Conservation (phyloP, 2,888 invertebrate genomes). For the Tortricodes alternella region DNA sequence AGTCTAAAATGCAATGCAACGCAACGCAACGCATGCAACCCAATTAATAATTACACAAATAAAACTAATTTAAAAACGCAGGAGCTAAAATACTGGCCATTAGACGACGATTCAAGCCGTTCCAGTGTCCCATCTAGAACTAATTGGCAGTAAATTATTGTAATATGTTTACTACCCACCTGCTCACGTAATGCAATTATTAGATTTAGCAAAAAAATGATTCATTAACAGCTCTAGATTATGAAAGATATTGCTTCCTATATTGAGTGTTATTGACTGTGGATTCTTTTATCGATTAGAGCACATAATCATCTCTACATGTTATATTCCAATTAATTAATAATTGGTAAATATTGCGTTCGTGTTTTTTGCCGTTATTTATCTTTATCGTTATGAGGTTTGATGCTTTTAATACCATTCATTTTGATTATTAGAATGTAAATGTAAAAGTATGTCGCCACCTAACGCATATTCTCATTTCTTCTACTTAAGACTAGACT, state of each 20-base stretch:
- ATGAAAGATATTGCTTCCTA: not conserved
- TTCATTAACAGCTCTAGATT: not conserved
- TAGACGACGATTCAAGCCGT: slow-evolving; percentile 21
- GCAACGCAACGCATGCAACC: too few relatives aligned
- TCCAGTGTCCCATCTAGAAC: slow-evolving; percentile 10
- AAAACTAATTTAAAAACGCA: slow-evolving; percentile 20
- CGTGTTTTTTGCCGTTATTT: too few relatives aligned
- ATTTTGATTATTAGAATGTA: too few relatives aligned
- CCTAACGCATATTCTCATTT: too few relatives aligned
- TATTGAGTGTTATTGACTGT: not conserved
- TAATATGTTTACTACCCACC: slow-evolving; percentile 23
- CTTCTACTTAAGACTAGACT: too few relatives aligned
- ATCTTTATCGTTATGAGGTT: too few relatives aligned
- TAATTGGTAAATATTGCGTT: too few relatives aligned
- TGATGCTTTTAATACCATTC: too few relatives aligned
- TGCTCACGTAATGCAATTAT: slow-evolving; percentile 19
- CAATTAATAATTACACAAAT: slow-evolving; percentile 19
- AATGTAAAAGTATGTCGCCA: too few relatives aligned
- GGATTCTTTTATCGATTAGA: too few relatives aligned
- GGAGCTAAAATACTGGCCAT: slow-evolving; percentile 22
- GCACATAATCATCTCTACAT: too few relatives aligned
- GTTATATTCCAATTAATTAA: too few relatives aligned
- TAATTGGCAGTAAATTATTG: slow-evolving; percentile 29
- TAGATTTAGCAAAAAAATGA: not conserved
- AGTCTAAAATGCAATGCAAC: not conserved